Evolutionary conservation across 2,888 invertebrate genomes (phyloP), one percentile per base, ranked within the genome.

Genomic region (Elegia similella): DNA sequence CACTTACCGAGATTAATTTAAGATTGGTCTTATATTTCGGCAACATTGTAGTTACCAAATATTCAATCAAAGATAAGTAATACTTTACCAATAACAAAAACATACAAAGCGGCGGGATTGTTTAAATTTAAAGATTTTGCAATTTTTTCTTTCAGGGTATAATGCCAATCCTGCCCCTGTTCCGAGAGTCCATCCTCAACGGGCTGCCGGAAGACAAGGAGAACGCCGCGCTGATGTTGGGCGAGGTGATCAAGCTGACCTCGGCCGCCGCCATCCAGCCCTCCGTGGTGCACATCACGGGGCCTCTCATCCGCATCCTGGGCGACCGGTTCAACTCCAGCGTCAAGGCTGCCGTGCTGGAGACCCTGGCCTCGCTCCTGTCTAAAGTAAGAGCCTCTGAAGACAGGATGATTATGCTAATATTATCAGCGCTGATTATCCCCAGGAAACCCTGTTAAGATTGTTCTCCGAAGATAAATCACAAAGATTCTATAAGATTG

Each of bases 281-380:
- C 0, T 98, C 98, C 52, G 99, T 99, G 3, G 97, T 99, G 61
- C 97, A 98, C 80, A 98, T 99, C 72, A 99, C 99, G 5, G 99
- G 99, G 0, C 99, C 99, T 0, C 93, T 99, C 62, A 99, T 99
- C 88, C 94, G 99, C 73, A 98, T 99, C 81, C 94, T 99, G 55
- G 99, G 99, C 8, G 98, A 98, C 85, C 93, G 99, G 61, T 99
- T 98, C 86, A 96, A 96, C 74, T 95, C 96, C 74, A 97, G 96
- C 72, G 98, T 99, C 0, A 99, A 99, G 86, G 97, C 98, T 0
- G 98, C 99, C 32, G 98, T 99, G 34, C 90, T 99, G 29, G 98
- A 99, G 82, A 98, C 98, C 0, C 92, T 99, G 23, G 98, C 98
- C 0, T 94, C 96, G 61, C 92, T 99, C n/a, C 92, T 99, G 8